Percentiles rank a stretch among this genome's conserved stretches.
These are phyloP conservation scores for Tenebrio molitor DNA, from an alignment of 1,140 invertebrate species.

Conservation along the genomic window DNA sequence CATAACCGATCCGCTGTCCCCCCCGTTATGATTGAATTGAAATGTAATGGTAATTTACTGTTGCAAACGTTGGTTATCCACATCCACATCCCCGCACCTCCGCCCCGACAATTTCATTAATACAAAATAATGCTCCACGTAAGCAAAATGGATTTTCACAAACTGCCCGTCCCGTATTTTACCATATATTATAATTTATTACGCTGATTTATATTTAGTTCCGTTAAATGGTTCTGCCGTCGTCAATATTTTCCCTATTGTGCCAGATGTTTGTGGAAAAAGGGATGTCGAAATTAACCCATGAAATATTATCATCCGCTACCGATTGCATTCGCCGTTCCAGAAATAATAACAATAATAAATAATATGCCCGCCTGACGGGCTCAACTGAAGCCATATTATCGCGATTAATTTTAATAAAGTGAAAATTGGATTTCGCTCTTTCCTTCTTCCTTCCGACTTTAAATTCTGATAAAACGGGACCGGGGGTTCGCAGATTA, in stretches of 20 bases:
- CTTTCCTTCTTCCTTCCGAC: neutral
- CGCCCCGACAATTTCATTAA: constrained; percentile 29
- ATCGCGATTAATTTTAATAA: constrained; percentile 26
- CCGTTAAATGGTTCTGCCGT: constrained; percentile 12
- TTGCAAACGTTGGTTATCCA: constrained; percentile 24
- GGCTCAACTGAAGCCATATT: neutral
- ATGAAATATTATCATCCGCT: constrained; percentile 8
- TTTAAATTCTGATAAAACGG: too few relatives aligned
- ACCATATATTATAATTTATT: constrained; percentile 29
- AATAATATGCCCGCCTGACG: constrained; percentile 5
- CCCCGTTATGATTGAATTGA: constrained; percentile 23
- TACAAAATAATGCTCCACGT: constrained; percentile 21
- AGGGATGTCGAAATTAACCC: constrained; percentile 1
- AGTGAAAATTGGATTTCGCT: neutral
- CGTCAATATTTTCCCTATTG: constrained; percentile 20
- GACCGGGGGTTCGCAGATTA: too few relatives aligned
- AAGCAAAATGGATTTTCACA: constrained; percentile 37
- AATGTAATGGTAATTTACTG: constrained; percentile 35
- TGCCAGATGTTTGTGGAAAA: constrained; percentile 1
- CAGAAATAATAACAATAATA: constrained; percentile 26
- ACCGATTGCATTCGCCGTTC: neutral
- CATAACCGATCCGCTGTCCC: neutral
- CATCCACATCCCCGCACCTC: constrained; percentile 4
- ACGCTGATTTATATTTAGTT: constrained; percentile 31
- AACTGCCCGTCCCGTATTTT: neutral